Evolutionary conservation across 2,113 vertebrate species (phyloP).

Genomic region (Myiozetetes cayanensis): DNA sequence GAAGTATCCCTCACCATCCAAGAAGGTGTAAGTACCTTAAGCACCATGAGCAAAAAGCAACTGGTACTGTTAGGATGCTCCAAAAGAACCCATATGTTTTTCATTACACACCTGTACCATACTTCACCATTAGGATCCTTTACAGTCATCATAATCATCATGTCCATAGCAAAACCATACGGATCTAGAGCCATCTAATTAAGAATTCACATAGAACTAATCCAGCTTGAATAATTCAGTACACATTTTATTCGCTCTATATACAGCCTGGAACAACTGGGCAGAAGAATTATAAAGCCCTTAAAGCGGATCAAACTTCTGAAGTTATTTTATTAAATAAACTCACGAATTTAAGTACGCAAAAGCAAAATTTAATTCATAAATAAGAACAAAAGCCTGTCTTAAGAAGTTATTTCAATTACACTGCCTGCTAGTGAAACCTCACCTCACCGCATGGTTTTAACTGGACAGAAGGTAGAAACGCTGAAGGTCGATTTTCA

Average conservation of each 20-base stretch:
- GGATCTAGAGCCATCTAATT: background rate
- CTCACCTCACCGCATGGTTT: background rate
- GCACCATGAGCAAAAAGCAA: background rate
- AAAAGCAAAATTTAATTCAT: background rate
- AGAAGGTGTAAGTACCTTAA: background rate
- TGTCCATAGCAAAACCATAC: background rate
- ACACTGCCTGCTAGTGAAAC: background rate
- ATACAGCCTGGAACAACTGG: background rate
- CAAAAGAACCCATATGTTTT: background rate
- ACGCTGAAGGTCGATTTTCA: background rate
- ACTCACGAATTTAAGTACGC: background rate
- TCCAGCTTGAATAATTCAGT: background rate
- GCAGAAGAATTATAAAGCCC: background rate
- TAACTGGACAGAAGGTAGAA: background rate
- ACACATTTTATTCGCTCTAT: background rate
- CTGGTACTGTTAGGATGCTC: background rate
- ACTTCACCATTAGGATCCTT: background rate
- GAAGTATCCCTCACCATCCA: background rate
- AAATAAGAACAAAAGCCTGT: background rate
- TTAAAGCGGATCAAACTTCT: background rate
- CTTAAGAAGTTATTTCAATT: background rate
- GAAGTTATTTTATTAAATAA: background rate
- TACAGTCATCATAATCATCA: background rate
- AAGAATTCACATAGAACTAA: background rate
- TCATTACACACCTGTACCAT: background rate